A percentile compares a stretch with the other conserved stretches of the same genome.
These are phyloP conservation scores for Amphiprion ocellaris DNA, from an alignment of 2,113 vertebrate species.

Conservation along the genomic window DNA sequence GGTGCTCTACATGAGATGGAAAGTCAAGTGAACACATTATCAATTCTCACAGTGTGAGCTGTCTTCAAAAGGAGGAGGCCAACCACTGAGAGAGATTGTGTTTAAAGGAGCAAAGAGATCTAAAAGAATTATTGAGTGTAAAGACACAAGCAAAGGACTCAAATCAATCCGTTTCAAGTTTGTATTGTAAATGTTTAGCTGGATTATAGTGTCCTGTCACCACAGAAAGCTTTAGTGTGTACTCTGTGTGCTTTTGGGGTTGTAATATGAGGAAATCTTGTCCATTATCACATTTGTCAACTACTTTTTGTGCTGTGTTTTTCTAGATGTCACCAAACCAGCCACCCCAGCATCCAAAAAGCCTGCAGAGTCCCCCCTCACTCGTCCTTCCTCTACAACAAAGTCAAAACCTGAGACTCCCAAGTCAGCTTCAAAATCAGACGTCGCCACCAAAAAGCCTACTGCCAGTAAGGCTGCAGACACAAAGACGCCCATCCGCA, in stretches of 20 bases:
- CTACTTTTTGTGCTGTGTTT: slow-evolving; percentile 24
- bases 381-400: slow-evolving; percentile 65
- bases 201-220: no score
- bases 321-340: slow-evolving; percentile 82
- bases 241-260: no score
- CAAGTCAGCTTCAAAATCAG: slow-evolving; percentile 75
- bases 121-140: neutral
- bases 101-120: neutral
- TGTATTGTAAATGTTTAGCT: no score
- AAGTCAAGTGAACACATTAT: no score
- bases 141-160: no score
- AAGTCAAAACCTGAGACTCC: slow-evolving; percentile 81
- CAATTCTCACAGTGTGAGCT: no score
- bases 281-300: neutral
- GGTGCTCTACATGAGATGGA: neutral
- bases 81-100: no score
- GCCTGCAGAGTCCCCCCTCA: slow-evolving; percentile 71
- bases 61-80: no score
- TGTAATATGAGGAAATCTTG: neutral
- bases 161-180: no score
- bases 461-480: slow-evolving; percentile 66
- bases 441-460: slow-evolving; percentile 74
- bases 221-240: no score
- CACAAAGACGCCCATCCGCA: slow-evolving; percentile 75
- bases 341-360: slow-evolving; percentile 76